Base-by-base conservation (phyloP, 64 coral and sea anemone species). In the Stylophora pistillata region DNA sequence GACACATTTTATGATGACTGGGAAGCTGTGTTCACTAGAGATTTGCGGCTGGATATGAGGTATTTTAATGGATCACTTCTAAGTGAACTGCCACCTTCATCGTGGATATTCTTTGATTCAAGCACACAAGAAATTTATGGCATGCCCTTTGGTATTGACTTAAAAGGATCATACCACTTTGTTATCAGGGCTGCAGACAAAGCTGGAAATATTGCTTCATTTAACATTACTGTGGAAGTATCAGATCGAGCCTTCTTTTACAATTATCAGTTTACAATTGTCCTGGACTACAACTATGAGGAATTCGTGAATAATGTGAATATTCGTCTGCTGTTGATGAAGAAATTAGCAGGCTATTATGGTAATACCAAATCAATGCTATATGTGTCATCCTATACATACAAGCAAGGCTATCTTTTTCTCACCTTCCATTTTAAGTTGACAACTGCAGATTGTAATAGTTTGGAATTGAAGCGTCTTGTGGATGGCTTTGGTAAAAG, bases 91-190 rank as follows among this genome's bases (percentile, higher is more conserved):
- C 13, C 73, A 28, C 0, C 91, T 5, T 57, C 87, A 5, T 93
- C 91, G 0, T 97, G 95, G 95, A 90, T 97, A 29, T 53, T 90
- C 62, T 85, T 97, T 17, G 37, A 74, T 53, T 31, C 78, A 74
- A 15, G 23, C 5, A 70, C 23, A 17, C 95, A 93, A 47, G 91
- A 82, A 61, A 90, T 97, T 23, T 97, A 97, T 80, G 91, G 91
- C 15, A 60, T 97, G n/a, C 78, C 84, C 11, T 34, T 69, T 9
- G 73, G 72, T 25, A 23, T 15, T 53, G 25, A 62, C 20, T 29
- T 72, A 2, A 90, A 55, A 62, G 63, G 83, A 60, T 68, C 14
- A 34, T 66, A 80, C 31, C 60, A 74, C 54, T 93, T 75, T 31
- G 25, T 90, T 69, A 81, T 97, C 53, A 30, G 27, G 23, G 95